Percentiles rank a stretch among this genome's conserved stretches.
Evolutionary conservation across 2,113 vertebrate genomes (phyloP).

Genomic region (Corythoichthys haematopterus): DNA sequence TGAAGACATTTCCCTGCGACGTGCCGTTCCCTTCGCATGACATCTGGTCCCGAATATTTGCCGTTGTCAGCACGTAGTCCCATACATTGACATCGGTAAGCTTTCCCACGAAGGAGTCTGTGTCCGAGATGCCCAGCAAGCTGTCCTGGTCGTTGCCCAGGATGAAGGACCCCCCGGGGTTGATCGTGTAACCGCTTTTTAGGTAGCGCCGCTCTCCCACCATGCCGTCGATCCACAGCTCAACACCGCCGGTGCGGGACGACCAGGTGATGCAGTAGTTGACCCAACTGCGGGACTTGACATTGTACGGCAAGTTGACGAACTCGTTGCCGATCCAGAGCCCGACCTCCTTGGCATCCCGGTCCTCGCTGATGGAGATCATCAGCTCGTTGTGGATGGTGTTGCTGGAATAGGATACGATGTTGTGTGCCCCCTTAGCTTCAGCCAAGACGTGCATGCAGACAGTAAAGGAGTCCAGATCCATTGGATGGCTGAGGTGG

Average conservation of each 20-base stretch:
- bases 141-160: slow-evolving; percentile 76
- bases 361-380: slow-evolving; percentile 59
- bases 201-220: slow-evolving; percentile 59
- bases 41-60: slow-evolving; percentile 67
- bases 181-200: slow-evolving; percentile 57
- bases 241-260: slow-evolving; percentile 59
- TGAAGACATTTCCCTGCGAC: slow-evolving; percentile 68
- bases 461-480: slow-evolving; percentile 71
- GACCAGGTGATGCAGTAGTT: slow-evolving; percentile 79
- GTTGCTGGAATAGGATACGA: slow-evolving; percentile 74
- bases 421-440: slow-evolving; percentile 43
- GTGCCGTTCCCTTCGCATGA: slow-evolving; percentile 52
- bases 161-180: slow-evolving; percentile 60
- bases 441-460: slow-evolving; percentile 70
- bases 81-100: slow-evolving; percentile 75
- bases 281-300: slow-evolving; percentile 59
- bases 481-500: slow-evolving; percentile 53
- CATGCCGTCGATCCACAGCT: slow-evolving; percentile 73
- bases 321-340: slow-evolving; percentile 74
- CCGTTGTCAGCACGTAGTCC: slow-evolving; percentile 68
- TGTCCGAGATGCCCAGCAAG: slow-evolving; percentile 70
- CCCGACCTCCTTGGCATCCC: slow-evolving; percentile 51
- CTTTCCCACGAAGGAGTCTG: slow-evolving; percentile 67
- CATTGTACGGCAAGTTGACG: slow-evolving; percentile 68
- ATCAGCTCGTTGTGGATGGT: slow-evolving; percentile 71